These are phyloP conservation scores for Lytechinus variegatus DNA, from an alignment of 35 echinoderm and acorn worm genomes.

Conservation along the genomic window DNA sequence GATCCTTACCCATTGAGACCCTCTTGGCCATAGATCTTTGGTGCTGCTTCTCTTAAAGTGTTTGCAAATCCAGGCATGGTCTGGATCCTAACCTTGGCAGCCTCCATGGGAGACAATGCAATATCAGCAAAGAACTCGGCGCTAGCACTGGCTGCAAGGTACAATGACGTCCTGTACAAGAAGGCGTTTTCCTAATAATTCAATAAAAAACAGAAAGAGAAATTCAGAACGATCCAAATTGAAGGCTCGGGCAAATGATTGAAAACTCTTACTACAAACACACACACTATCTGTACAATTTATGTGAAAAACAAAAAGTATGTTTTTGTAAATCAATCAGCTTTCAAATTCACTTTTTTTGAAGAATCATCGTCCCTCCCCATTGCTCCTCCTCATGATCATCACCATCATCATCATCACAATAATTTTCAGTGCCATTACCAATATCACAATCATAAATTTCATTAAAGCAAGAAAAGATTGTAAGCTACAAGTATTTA, in stretches of 20 bases:
- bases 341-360: too few relatives aligned
- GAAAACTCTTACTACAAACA: too few relatives aligned
- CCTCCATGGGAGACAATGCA: constrained; percentile 97
- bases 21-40: constrained; percentile 80
- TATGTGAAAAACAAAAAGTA: too few relatives aligned
- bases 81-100: constrained; percentile 90
- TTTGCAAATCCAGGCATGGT: constrained; percentile 83
- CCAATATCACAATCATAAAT: too few relatives aligned
- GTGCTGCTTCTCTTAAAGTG: constrained; percentile 80
- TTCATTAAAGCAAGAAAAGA: too few relatives aligned
- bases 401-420: too few relatives aligned
- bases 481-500: too few relatives aligned
- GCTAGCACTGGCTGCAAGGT: constrained; percentile 87
- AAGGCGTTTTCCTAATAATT: constrained; percentile 64
- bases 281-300: too few relatives aligned
- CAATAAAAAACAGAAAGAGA: background rate
- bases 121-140: constrained; percentile 99
- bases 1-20: constrained; percentile 83
- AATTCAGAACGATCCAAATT: background rate
- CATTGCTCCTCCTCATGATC: too few relatives aligned
- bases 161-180: constrained; percentile 83
- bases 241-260: background rate
- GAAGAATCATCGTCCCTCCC: too few relatives aligned
- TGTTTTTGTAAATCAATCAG: too few relatives aligned
- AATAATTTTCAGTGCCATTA: too few relatives aligned